A percentile compares a stretch with the other conserved stretches of the same genome.
phyloP scores from a whole-genome alignment of 2,888 invertebrate species.

The Unio pictorum region DNA sequence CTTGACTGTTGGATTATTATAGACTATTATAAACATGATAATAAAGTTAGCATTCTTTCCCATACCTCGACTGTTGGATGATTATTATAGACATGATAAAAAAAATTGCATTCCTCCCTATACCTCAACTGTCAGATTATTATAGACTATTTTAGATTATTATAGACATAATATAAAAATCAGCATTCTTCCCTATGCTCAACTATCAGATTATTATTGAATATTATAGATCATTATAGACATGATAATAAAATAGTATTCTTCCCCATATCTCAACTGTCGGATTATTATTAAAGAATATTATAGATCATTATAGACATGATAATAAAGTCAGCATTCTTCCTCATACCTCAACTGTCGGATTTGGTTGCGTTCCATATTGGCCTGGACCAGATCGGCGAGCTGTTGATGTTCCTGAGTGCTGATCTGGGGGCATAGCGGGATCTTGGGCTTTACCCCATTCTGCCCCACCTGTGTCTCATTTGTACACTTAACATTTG shows the following conservation, averaged over 20 bases:
- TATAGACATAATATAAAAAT: background rate
- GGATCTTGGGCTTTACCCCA: constrained; percentile 14
- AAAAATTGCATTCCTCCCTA: too few relatives aligned
- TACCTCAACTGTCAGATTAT: too few relatives aligned
- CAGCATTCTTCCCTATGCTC: constrained; percentile 25
- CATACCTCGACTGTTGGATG: too few relatives aligned
- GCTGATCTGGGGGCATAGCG: constrained; percentile 33
- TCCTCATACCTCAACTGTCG: constrained; percentile 52
- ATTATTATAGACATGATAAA: too few relatives aligned
- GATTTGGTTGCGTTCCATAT: constrained; percentile 80
- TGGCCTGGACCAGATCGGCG: constrained; percentile 89
- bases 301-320: background rate
- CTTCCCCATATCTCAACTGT: constrained; percentile 48
- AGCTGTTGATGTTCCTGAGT: constrained; percentile 78
- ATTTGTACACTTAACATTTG: constrained; percentile 52
- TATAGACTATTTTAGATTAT: background rate
- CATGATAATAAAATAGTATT: background rate
- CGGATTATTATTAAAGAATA: constrained; percentile 19
- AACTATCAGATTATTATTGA: constrained; percentile 40
- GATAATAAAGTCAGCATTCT: background rate
- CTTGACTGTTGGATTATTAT: too few relatives aligned
- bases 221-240: background rate
- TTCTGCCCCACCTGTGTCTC: constrained; percentile 39
- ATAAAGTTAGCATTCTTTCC: too few relatives aligned
- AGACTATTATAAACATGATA: too few relatives aligned